Evolutionary conservation across 2,797 vertebrate species (phyloP), one percentile per base, ranked within the genome.

Genomic region (Peromyscus aztecus): DNA sequence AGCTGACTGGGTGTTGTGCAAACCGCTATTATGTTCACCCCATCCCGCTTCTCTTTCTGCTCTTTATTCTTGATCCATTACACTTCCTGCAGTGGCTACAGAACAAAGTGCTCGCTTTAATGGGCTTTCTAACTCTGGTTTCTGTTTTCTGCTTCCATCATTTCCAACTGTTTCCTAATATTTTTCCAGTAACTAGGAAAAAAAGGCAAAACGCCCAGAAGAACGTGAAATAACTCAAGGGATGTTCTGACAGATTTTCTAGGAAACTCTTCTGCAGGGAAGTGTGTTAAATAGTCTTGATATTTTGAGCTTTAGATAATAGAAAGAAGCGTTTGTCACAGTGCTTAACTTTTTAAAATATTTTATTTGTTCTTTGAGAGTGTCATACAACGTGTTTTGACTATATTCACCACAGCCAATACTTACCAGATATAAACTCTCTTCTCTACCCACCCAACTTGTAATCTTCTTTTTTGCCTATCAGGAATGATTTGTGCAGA

Each of bases 161-260:
- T 83, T 90, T 91, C 76, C 83, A 95, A 67, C 61, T 94, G 49
- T 71, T 96, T 94, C 67, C 89, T 96, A 75, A 67, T 95, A 91
- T 59, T 93, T 97, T 91, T 46, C 7, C 34, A 69, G 10, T 67
- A 37, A 57, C 6, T 78, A 69, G 34, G 52, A 13, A 86, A 95
- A 81, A 94, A 94, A 89, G 69, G 80, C 19, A 89, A 95, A 91
- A 86, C 4, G 21, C 40, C 29, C 16, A 89, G 71, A 94, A 40
- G 59, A 80, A 77, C 76, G 59, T 17, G 17, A 78, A 95, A 94
- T 93, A 87, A 89, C 91, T 91, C 80, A 91, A 94, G 69, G 9
- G 46, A 29, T 86, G 59, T 87, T 86, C 57, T 89, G 85, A 87
- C 46, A 96, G 69, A 69, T 96, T 63, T 91, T 87, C 71, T 73